Percentiles rank a stretch among this genome's conserved stretches.
Conservation (phyloP, 2,797 vertebrate species). For the Pygocentrus nattereri region DNA sequence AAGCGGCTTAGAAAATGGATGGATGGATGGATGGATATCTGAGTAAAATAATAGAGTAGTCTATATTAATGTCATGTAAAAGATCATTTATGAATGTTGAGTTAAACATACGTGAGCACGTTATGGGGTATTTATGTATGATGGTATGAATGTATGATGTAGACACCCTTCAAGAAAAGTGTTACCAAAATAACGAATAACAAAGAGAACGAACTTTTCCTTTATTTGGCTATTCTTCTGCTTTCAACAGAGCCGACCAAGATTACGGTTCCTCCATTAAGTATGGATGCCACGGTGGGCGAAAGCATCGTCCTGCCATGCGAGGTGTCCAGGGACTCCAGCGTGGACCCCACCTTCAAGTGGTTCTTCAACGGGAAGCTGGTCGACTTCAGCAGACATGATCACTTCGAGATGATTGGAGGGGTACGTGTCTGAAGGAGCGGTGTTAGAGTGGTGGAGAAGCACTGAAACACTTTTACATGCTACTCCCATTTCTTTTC, state of each 20-base stretch:
- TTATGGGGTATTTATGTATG: too few species aligned
- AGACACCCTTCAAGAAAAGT: too few species aligned
- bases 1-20: too few species aligned
- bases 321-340: slow-evolving; percentile 85
- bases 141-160: too few species aligned
- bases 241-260: slow-evolving; percentile 81
- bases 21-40: too few species aligned
- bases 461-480: background rate
- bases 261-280: slow-evolving; percentile 81
- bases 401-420: slow-evolving; percentile 89
- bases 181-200: too few species aligned
- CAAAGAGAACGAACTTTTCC: too few species aligned
- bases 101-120: too few species aligned
- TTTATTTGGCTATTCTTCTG: slow-evolving; percentile 53
- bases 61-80: too few species aligned
- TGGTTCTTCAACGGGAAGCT: slow-evolving; percentile 87
- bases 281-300: slow-evolving; percentile 85
- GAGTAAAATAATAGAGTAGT: too few species aligned
- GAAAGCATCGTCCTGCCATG: slow-evolving; percentile 90
- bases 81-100: too few species aligned
- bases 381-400: slow-evolving; percentile 82
- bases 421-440: slow-evolving; percentile 76
- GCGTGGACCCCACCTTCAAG: slow-evolving; percentile 80
- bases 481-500: background rate
- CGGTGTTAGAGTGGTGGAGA: background rate